Conservation (phyloP, 2,797 vertebrate species). For the Sebastes reedi region DNA sequence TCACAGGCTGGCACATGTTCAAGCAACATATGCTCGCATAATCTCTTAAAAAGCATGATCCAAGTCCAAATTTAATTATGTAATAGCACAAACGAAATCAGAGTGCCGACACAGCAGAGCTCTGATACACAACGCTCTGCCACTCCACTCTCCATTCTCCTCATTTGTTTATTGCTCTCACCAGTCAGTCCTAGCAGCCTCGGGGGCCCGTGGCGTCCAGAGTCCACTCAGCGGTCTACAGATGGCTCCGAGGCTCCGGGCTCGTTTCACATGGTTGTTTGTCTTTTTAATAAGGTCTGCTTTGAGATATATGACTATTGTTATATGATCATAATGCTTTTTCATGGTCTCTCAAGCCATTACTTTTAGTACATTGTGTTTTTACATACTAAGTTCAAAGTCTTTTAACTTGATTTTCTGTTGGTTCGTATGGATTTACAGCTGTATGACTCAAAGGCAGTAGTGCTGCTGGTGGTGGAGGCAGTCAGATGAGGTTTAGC, state of each 20-base stretch:
- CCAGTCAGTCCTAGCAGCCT: conserved; percentile 66
- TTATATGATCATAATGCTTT: conserved; percentile 63
- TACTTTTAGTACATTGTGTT: conserved; percentile 58
- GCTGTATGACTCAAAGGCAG: conserved; percentile 45
- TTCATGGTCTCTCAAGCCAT: conserved; percentile 52
- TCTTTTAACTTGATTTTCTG: conserved; percentile 61
- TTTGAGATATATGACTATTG: conserved; percentile 68
- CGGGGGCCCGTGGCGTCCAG: conserved; percentile 49
- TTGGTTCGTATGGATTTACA: conserved; percentile 60
- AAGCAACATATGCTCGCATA: conserved; percentile 97
- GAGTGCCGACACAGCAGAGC: conserved; percentile 90
- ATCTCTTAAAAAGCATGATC: conserved; percentile 96
- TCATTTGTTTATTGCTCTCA: conserved; percentile 80
- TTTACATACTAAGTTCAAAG: conserved; percentile 70
- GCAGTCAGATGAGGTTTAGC: conserved; percentile 57
- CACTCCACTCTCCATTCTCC: conserved; percentile 75
- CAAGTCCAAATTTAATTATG: conserved; percentile 97
- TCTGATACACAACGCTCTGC: conserved; percentile 78
- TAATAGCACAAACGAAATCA: conserved; percentile 97
- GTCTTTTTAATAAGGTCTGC: conserved; percentile 65
- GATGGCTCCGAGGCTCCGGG: conserved; percentile 60
- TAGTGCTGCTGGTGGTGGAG: conserved; percentile 22
- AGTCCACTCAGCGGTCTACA: conserved; percentile 72
- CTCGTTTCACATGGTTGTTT: conserved; percentile 61
- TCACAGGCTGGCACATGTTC: conserved; percentile 90